Evolutionary conservation across 2,113 vertebrate species (phyloP), one percentile per base, ranked within the genome.

Genomic region (Rhinoderma darwinii): DNA sequence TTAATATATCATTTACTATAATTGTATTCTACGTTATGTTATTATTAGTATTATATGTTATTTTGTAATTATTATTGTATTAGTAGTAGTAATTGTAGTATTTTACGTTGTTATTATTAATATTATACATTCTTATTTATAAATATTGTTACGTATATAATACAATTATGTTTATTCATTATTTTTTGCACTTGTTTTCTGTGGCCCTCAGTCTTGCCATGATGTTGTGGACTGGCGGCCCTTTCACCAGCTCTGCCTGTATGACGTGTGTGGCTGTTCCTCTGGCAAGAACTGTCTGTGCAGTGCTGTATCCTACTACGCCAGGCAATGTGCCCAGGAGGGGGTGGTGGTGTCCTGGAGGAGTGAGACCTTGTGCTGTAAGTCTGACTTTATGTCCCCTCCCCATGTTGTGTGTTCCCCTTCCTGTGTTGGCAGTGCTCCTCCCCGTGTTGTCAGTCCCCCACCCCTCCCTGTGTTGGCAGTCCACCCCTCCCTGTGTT

Each of bases 351-450:
- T 95, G 50, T 9, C 54, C 73, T 99, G 97, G 98, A 96, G 96
- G 83, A 97, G 95, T 66, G 90, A 84, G 73, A 96, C 94, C 35
- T 91, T 97, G 90, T 99, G 98, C 61, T 66, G 95, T 97, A 92
- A 95, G 94, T 89, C 76, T 70, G 66, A 6, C 10, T 8, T 22
- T 3, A 22, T 18, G 4, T 4, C 37, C 37, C 35, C 22, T 30
- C 4, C 12, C n/a, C 12, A 1, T 61, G 30, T 25, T 39, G 37
- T 41, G 20, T 22, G 7, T 11, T 17, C 20, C 20, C 68, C 10
- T 1, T 1, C 4, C 22, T 59, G 8, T n/a, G 25, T n/a, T 59
- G 56, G n/a, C 22, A n/a, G 7, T 59, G 56, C 54, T 22, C 20
- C 22, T 22, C 54, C 54, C 56, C n/a, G 15, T 59, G 22, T n/a